Conservation (phyloP, 2,888 invertebrate genomes). For the Horisme vitalbata region DNA sequence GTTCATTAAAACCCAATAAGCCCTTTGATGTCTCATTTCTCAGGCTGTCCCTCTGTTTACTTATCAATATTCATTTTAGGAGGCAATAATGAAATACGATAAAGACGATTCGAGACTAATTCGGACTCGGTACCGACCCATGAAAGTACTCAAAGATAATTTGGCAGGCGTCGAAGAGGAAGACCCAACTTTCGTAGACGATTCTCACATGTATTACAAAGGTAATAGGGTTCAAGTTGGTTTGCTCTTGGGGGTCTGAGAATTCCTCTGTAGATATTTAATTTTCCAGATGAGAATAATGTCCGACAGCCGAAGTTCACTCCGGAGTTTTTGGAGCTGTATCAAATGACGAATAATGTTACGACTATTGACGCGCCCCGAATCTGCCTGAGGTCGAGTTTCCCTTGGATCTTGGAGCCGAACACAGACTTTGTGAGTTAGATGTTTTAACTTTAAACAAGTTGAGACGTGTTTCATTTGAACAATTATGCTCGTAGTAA, state of each 20-base stretch:
- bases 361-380: conserved; percentile 67
- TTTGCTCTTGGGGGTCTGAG: conserved; percentile 5
- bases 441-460: conserved; percentile 2
- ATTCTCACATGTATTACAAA: conserved; percentile 73
- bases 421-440: conserved; percentile 69
- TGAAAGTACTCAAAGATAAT: conserved; percentile 74
- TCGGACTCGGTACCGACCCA: conserved; percentile 72
- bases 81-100: conserved; percentile 67
- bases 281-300: conserved; percentile 62
- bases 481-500: too few species aligned
- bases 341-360: conserved; percentile 64
- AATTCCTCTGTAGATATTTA: conserved; percentile 31
- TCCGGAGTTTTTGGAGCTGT: conserved; percentile 62
- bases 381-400: conserved; percentile 65
- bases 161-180: conserved; percentile 66
- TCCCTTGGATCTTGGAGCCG: conserved; percentile 78
- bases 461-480: background rate
- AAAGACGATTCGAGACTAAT: conserved; percentile 69
- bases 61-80: conserved; percentile 49
- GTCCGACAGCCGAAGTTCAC: conserved; percentile 67
- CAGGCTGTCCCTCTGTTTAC: conserved; percentile 26
- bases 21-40: conserved; percentile 23
- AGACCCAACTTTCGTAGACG: conserved; percentile 70
- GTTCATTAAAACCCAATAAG: conserved; percentile 10
- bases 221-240: conserved; percentile 46